phyloP scores from a whole-genome alignment of 2,113 vertebrate genomes.

The Drymodes brunneopygia region DNA sequence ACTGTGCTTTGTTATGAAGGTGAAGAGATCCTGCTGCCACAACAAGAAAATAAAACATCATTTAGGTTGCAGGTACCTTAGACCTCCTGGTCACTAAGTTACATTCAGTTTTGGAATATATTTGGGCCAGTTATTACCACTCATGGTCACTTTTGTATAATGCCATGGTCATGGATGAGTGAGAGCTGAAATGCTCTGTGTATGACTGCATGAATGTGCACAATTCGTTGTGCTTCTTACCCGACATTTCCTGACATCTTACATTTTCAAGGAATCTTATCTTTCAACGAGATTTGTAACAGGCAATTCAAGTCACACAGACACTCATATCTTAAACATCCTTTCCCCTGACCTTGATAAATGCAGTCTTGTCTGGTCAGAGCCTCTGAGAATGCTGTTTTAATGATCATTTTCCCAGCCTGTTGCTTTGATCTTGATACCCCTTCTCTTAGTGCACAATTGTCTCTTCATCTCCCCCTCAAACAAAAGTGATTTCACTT shows the following conservation, averaged over 20 bases:
- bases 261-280: conserved; percentile 38
- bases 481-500: not conserved
- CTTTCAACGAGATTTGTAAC: conserved; percentile 49
- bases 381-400: not conserved
- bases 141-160: not conserved
- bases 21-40: not conserved
- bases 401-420: conserved; percentile 21
- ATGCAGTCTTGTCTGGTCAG: conserved; percentile 4
- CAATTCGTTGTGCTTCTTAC: not conserved
- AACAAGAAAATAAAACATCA: not conserved
- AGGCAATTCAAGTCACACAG: conserved; percentile 54
- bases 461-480: not conserved
- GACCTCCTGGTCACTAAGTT: not conserved
- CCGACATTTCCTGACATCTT: conserved; percentile 30
- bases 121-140: not conserved
- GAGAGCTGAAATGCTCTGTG: not conserved
- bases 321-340: conserved; percentile 52
- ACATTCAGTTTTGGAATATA: not conserved
- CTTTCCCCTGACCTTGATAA: conserved; percentile 39
- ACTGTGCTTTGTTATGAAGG: not conserved
- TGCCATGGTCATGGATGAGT: not conserved
- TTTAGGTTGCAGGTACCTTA: not conserved
- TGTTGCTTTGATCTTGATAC: conserved; percentile 14
- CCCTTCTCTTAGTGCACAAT: not conserved
- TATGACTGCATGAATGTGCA: not conserved